Conservation (phyloP, 1,140 invertebrate genomes). For the Medauroidea extradentata region DNA sequence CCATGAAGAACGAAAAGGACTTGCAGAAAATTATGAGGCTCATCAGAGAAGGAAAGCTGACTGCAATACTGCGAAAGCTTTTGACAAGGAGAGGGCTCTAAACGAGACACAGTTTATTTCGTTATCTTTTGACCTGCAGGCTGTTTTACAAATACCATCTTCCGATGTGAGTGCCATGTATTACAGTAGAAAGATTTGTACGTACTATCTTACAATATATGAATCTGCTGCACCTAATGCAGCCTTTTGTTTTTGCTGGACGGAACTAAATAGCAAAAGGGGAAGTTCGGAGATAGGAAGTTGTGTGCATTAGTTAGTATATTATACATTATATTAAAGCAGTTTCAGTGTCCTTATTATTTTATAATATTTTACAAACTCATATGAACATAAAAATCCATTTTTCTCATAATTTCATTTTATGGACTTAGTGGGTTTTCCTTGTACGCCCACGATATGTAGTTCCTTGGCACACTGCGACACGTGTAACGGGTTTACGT, state of each 20-base stretch:
- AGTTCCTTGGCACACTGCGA: too few relatives aligned
- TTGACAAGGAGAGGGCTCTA: constrained; percentile 3
- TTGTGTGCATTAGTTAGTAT: neutral
- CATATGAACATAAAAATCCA: too few relatives aligned
- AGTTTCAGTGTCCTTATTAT: too few relatives aligned
- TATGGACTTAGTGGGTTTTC: too few relatives aligned
- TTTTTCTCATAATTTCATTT: too few relatives aligned
- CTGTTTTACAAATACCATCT: constrained; percentile 9
- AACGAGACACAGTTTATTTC: constrained; percentile 8
- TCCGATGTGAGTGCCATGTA: neutral
- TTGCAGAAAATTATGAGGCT: too few relatives aligned
- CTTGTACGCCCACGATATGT: too few relatives aligned
- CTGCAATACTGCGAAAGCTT: neutral
- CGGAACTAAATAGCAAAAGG: constrained; percentile 2
- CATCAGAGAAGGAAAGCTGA: too few relatives aligned
- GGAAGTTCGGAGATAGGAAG: constrained; percentile 3
- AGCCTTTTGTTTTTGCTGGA: constrained; percentile 5
- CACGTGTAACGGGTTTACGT: too few relatives aligned
- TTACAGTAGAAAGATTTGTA: neutral
- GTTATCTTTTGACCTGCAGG: constrained; percentile 18
- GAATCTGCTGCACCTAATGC: neutral
- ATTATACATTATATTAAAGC: too few relatives aligned
- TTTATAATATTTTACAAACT: too few relatives aligned
- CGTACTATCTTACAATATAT: constrained; percentile 2
- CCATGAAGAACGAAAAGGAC: too few relatives aligned